These are phyloP conservation scores for Phylloscopus trochiloides DNA, from an alignment of 2,113 vertebrate species.

Conservation along the genomic window DNA sequence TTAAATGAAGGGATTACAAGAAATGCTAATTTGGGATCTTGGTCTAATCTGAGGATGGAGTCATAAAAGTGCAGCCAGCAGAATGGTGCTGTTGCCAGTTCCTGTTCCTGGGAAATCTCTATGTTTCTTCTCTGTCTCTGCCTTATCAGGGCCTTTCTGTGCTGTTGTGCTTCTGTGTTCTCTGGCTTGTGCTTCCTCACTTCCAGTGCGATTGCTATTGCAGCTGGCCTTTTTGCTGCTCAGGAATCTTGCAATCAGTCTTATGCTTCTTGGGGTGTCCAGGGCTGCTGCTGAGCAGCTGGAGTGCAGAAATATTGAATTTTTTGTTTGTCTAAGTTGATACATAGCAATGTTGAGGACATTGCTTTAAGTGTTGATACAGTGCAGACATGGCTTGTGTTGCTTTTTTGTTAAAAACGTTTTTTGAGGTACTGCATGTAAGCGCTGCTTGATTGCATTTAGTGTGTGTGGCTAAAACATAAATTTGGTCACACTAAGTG, in stretches of 20 bases:
- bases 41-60: fast-evolving
- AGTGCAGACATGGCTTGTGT: neutral
- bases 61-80: neutral
- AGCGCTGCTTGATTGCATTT: neutral
- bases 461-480: neutral
- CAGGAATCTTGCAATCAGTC: neutral
- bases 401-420: neutral
- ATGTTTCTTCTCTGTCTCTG: too few relatives aligned
- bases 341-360: neutral
- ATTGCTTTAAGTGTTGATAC: neutral
- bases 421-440: neutral
- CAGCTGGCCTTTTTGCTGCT: neutral
- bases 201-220: neutral
- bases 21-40: neutral
- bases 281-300: fast-evolving
- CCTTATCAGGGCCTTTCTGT: neutral
- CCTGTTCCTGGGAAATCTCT: too few relatives aligned
- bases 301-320: neutral
- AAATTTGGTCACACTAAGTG: neutral
- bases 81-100: neutral
- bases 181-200: fast-evolving
- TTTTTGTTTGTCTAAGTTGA: neutral
- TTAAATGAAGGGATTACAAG: neutral
- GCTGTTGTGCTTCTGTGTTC: fast-evolving
- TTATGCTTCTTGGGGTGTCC: neutral